Conservation (phyloP, 2,113 vertebrate species). For the human (Homo sapiens) region GRCh38 chr20:8003001-8003500, state of each 20-base stretch:
- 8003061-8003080: not conserved
- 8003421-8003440: not conserved
- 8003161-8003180: conserved; percentile 24
- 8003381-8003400: not conserved
- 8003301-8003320: not conserved
- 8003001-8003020: not conserved
- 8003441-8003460: not conserved
- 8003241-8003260: not conserved
- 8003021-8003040: not conserved
- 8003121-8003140: not conserved
- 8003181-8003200: not conserved
- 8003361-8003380: not conserved
- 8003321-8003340: not conserved
- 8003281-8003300: not conserved
- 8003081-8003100: not conserved
- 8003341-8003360: not conserved
- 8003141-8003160: not conserved
- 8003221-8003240: not conserved
- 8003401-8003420: not conserved
- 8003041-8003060: not conserved
- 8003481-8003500: not conserved
- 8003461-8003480: not conserved
- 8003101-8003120: not conserved
- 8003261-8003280: not conserved
- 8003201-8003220: not conserved